Evolutionary conservation across 1,140 invertebrate genomes (phyloP), one percentile per base, ranked within the genome.

Genomic region (Pararge aegeria): DNA sequence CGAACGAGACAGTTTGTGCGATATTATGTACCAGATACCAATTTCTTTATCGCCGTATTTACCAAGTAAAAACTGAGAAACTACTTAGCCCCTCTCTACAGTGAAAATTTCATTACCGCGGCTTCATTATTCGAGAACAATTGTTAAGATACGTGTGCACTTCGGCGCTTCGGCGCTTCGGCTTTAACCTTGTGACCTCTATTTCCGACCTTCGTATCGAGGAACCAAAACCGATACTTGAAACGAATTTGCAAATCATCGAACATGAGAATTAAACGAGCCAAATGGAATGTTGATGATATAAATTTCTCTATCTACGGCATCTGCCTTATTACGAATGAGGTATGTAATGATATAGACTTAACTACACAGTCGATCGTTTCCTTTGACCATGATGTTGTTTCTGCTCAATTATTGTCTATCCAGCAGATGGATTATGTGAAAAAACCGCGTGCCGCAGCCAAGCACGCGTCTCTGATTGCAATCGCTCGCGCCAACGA

Each of bases 81-180:
- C 7, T 4, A 24, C 30, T 7, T 12, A 3, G 30, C 30, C 7
- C 30, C 10, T 34, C 30, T 12, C 30, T 34, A 34, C 12, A 34
- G 10, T 10, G 9, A 34, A 34, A 34, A 12, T 12, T 12, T 7
- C 24, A 80, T 83, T 81, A 80, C 61, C 51, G 55, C 27, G 70
- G 74, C 75, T 74, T 74, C 66, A 75, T 80, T 77, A 80, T 78
- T 66, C 37, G 65, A 64, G 69, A 80, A 80, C 78, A 82, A 84
- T 84, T 69, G 73, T 66, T 68, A 66, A 34, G 44, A 49, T 66
- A 59, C 27, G 57, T 67, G 73, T 72, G 68, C 69, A 68, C 64
- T 72, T 59, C 57, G 56, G 66, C 68, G 68, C 66, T 64, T 70
- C 74, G 61, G 69, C 64, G n/a, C n/a, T n/a, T n/a, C n/a, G n/a